Percentiles rank a stretch among this genome's conserved stretches.
Evolutionary conservation across 2,797 vertebrate genomes (phyloP).

Genomic region (Rhyacichthys aspro): DNA sequence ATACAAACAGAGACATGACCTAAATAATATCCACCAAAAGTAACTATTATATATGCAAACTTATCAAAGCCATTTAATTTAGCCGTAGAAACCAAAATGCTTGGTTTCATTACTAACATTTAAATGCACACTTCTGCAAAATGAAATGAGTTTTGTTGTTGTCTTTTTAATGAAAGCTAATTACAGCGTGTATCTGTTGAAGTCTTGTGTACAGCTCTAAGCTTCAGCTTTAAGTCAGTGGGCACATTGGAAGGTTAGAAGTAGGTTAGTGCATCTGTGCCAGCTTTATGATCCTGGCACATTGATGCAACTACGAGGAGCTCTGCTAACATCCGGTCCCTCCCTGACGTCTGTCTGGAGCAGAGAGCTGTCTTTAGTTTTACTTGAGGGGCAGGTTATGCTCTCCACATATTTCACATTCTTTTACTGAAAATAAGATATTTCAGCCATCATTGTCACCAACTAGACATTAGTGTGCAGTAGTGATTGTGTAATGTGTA

Average conservation of each 20-base stretch:
- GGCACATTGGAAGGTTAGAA: conserved; percentile 11
- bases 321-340: conserved; percentile 39
- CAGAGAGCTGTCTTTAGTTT: conserved; percentile 27
- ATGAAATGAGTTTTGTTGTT: background rate
- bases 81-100: background rate
- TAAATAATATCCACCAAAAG: background rate
- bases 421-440: conserved; percentile 20
- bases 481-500: background rate
- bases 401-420: conserved; percentile 45
- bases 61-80: too few species aligned
- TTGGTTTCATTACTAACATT: background rate
- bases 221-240: conserved; percentile 11
- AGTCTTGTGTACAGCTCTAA: conserved; percentile 12
- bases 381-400: conserved; percentile 28
- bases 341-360: conserved; percentile 29
- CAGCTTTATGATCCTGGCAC: conserved; percentile 18
- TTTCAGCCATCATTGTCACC: conserved; percentile 1
- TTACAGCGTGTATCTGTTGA: background rate
- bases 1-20: background rate
- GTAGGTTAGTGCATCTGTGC: conserved; percentile 13
- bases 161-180: background rate
- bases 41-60: background rate
- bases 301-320: conserved; percentile 25
- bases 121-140: background rate
- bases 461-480: background rate